Base-by-base conservation (phyloP, 92 coral and sea anemone species). In the Palythoa caribaeorum region DNA sequence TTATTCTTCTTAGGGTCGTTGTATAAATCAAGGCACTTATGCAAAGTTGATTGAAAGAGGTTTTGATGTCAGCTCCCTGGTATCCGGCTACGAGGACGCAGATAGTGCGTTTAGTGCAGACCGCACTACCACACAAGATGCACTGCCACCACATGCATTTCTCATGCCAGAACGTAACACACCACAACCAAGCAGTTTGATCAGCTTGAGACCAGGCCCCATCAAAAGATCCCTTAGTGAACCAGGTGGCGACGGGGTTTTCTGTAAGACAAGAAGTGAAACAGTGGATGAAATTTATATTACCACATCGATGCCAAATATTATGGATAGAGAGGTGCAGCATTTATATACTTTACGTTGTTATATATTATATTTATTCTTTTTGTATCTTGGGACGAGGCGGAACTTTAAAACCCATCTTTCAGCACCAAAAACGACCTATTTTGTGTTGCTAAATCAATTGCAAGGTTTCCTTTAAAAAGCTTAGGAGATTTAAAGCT, bases 31-130 rank as follows among this genome's bases (percentile, higher is more conserved):
- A 83, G 98, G 96, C 37, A 87, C 92, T 2, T 85, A 87, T 37
- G 85, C 88, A 66, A 93, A 95, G 28, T 87, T 95, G 38, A 38
- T 14, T 36, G 85, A 84, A 12, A 68, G 77, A 37, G 94, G 96
- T 65, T 87, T 95, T 62, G 98, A 95, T 88, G 93, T 95, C 11
- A 80, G 84, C 79, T 95, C 98, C 0, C 68, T 95, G 20, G 74
- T 93, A 52, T 92, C 94, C 7, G 71, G 86, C n/a, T 92, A 92
- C 55, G 85, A 87, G 65, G 94, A 90, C 40, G 37, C 60, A 14
- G 93, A 90, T 70, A 90, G 86, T 53, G 74, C 79, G 54, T 54
- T 88, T 65, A 85, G 74, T 4, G 3, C 90, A 14, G 93, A 88
- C 21, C 89, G 84, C 79, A 73, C 78, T 12, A n/a, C 83, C 6